Evolutionary conservation across 2,888 invertebrate genomes (phyloP).

Genomic region (Eilema sororculum): DNA sequence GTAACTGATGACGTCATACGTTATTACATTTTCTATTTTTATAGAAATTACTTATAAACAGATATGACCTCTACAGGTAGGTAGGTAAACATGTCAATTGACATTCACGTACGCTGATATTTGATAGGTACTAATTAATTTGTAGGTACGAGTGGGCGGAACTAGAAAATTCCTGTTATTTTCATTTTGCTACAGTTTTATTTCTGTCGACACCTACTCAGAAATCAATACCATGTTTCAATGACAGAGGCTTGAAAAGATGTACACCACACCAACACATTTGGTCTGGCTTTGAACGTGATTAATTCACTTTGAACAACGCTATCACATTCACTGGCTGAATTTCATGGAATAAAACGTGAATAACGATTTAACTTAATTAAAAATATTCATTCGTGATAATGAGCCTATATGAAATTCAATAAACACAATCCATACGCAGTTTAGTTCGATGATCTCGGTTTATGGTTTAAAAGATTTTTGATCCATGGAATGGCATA

Average conservation of each 20-base stretch:
- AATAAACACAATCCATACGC: neutral
- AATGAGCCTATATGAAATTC: neutral
- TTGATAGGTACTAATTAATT: slow-evolving; percentile 1
- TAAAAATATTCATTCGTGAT: neutral
- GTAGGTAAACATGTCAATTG: neutral
- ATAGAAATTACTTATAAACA: neutral
- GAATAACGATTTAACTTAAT: neutral
- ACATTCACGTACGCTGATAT: neutral
- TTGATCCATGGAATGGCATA: neutral
- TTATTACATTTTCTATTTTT: neutral
- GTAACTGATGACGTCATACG: neutral
- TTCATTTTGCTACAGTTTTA: neutral
- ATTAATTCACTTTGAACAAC: neutral
- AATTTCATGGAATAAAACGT: neutral
- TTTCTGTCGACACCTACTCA: neutral
- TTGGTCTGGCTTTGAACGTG: neutral
- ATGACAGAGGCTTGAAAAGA: neutral
- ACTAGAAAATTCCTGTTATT: neutral
- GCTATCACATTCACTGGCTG: neutral
- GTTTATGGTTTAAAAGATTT: neutral
- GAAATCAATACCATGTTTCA: neutral
- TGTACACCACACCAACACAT: neutral
- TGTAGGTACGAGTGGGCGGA: neutral
- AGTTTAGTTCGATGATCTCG: neutral
- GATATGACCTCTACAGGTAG: neutral